A percentile compares a stretch with the other conserved stretches of the same genome.
Conservation (phyloP, 2,888 invertebrate species). For the Parnassius apollo region DNA sequence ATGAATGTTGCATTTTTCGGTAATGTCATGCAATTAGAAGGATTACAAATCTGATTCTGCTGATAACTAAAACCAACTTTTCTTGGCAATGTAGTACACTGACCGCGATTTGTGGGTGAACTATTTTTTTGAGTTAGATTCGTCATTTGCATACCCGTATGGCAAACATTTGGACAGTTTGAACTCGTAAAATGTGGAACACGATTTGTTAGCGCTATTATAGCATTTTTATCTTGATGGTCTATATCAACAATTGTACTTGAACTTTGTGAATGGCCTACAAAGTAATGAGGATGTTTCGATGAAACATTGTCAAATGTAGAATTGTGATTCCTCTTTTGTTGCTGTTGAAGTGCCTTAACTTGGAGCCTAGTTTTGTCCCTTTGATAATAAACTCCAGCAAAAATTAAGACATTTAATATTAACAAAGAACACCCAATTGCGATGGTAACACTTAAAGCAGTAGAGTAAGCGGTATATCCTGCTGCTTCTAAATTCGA, state of each 20-base stretch:
- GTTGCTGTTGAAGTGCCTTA: slow-evolving; percentile 87
- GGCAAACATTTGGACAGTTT: slow-evolving; percentile 81
- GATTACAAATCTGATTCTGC: slow-evolving; percentile 71
- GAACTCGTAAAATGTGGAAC: slow-evolving; percentile 72
- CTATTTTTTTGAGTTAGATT: slow-evolving; percentile 70
- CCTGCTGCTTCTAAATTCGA: slow-evolving; percentile 91
- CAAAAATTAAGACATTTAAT: slow-evolving; percentile 90
- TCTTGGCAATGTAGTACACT: slow-evolving; percentile 73
- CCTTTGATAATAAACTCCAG: slow-evolving; percentile 91
- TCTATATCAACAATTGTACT: slow-evolving; percentile 93
- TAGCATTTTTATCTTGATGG: slow-evolving; percentile 84
- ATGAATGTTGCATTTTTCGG: slow-evolving; percentile 82
- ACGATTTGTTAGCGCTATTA: slow-evolving; percentile 75
- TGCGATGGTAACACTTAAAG: slow-evolving; percentile 88
- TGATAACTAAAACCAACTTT: slow-evolving; percentile 76
- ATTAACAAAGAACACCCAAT: slow-evolving; percentile 91
- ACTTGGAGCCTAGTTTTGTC: slow-evolving; percentile 90
- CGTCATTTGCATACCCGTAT: slow-evolving; percentile 81
- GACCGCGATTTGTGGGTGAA: slow-evolving; percentile 67
- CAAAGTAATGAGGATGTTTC: slow-evolving; percentile 90
- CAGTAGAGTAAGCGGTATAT: slow-evolving; percentile 88
- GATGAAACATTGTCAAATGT: slow-evolving; percentile 81
- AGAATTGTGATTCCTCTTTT: slow-evolving; percentile 82
- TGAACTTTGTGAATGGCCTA: slow-evolving; percentile 88
- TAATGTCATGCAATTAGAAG: slow-evolving; percentile 81